A percentile compares a stretch with the other conserved stretches of the same genome.
Evolutionary conservation across 2,888 invertebrate genomes (phyloP).

Genomic region (Melinopterus prodromus): DNA sequence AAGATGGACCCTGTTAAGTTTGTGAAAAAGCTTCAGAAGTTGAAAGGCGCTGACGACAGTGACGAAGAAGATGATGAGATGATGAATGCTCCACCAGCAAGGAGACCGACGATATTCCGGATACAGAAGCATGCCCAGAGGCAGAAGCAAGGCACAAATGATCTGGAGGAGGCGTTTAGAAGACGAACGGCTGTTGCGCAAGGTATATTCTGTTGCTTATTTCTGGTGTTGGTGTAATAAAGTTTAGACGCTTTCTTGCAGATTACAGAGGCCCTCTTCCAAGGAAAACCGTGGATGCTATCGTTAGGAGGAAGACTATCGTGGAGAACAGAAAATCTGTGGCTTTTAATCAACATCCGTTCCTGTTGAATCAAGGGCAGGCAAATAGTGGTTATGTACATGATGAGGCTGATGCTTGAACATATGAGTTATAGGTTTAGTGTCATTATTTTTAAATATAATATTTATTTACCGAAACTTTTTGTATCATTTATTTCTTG

Average conservation of each 20-base stretch:
- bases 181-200: conserved; percentile 41
- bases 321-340: conserved; percentile 18
- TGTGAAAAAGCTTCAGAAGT: conserved; percentile 82
- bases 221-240: background rate
- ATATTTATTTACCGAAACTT: background rate
- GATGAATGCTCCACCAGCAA: conserved; percentile 75
- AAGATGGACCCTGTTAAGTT: conserved; percentile 91
- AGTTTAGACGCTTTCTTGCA: conserved; percentile 26
- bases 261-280: conserved; percentile 41
- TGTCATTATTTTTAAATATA: background rate
- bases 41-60: conserved; percentile 76
- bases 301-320: conserved; percentile 30
- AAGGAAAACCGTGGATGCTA: conserved; percentile 42
- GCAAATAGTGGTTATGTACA: conserved; percentile 18
- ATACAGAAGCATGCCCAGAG: conserved; percentile 53
- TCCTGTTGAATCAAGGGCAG: conserved; percentile 8
- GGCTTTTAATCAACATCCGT: conserved; percentile 14
- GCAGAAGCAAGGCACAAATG: conserved; percentile 45
- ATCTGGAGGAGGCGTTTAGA: conserved; percentile 51
- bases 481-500: background rate
- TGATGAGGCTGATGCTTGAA: conserved; percentile 14
- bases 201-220: conserved; percentile 22
- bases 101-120: conserved; percentile 86
- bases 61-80: conserved; percentile 85
- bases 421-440: background rate